Evolutionary conservation across 2,888 invertebrate genomes (phyloP).

Genomic region (Epistrophe eligans): DNA sequence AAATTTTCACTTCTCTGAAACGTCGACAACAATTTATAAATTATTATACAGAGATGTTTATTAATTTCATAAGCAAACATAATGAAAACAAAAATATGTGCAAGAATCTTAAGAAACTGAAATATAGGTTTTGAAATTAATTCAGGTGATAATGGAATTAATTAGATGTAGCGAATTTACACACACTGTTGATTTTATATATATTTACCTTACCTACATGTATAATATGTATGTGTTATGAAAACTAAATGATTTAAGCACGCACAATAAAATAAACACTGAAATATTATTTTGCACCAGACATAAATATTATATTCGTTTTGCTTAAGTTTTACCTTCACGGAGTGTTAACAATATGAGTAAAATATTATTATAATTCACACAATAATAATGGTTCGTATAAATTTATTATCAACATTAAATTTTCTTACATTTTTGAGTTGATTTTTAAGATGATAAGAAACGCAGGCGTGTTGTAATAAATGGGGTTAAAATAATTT

Average conservation of each 20-base stretch:
- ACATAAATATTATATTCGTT: too few species aligned
- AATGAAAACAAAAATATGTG: constrained; percentile 22
- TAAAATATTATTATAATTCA: neutral
- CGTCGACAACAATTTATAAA: neutral
- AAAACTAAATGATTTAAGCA: constrained; percentile 35
- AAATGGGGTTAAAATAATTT: neutral
- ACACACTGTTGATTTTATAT: constrained; percentile 15
- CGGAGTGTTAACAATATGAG: neutral
- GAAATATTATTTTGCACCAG: neutral
- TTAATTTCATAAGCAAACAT: constrained; percentile 16
- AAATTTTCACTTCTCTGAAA: neutral
- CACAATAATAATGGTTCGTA: neutral
- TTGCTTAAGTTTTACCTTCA: neutral
- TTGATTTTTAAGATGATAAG: neutral
- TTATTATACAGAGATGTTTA: neutral
- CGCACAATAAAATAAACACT: constrained; percentile 15
- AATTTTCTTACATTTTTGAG: neutral
- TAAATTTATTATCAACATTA: constrained; percentile 11
- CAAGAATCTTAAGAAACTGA: constrained; percentile 1
- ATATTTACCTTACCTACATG: neutral
- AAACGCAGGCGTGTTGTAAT: neutral
- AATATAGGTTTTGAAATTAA: neutral
- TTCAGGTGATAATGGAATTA: constrained; percentile 31
- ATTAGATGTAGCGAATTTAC: constrained; percentile 39
- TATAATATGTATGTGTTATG: neutral